These are phyloP conservation scores for Trichonephila clavipes DNA, from an alignment of 1,140 invertebrate species.

Conservation along the genomic window DNA sequence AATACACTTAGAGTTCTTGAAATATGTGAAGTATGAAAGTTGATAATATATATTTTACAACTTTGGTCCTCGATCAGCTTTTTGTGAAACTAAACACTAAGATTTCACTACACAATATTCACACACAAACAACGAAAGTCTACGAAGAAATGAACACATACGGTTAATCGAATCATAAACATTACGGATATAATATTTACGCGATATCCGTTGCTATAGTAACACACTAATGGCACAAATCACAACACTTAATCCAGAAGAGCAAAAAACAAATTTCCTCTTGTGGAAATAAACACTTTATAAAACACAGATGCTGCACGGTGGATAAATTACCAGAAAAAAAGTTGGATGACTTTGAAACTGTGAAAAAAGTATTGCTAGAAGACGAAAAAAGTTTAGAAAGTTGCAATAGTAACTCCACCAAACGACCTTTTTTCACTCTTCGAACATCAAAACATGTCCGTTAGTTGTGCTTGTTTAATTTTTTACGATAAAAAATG, in stretches of 20 bases:
- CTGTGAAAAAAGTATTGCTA: background rate
- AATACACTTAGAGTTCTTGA: background rate
- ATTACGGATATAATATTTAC: too few relatives aligned
- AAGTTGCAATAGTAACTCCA: background rate
- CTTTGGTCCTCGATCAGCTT: conserved; percentile 32
- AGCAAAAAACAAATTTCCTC: background rate
- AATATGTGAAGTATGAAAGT: background rate
- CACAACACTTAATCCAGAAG: background rate
- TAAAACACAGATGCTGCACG: background rate
- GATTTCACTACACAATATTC: background rate
- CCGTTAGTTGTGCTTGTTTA: rapidly evolving
- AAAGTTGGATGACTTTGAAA: background rate
- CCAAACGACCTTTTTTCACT: background rate
- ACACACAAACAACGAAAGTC: background rate
- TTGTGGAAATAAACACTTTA: background rate
- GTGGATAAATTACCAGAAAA: background rate
- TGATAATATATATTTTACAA: background rate
- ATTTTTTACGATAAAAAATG: too few relatives aligned
- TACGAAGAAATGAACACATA: background rate
- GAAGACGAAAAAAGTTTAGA: background rate
- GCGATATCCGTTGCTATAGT: background rate
- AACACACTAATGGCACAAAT: background rate
- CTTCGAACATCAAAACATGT: too few relatives aligned
- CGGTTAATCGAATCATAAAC: background rate
- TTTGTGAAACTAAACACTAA: background rate